Evolutionary conservation across 2,797 vertebrate genomes (phyloP), one percentile per base, ranked within the genome.

Genomic region (Prunella strophiata): DNA sequence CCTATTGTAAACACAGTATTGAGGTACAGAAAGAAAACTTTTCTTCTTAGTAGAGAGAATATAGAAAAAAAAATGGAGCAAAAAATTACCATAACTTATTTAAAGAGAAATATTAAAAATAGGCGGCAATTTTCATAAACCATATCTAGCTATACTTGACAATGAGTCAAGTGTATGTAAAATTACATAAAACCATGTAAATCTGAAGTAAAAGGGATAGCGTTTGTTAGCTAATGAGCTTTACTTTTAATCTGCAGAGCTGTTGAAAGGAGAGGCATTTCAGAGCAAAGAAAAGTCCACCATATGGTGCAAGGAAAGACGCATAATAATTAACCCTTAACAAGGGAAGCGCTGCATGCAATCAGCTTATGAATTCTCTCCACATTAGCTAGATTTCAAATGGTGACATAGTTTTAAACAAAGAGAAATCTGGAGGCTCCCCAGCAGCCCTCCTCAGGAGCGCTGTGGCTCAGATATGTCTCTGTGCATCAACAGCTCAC

Each of bases 281-380:
- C 65, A 93, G 42, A 88, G 82, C 45, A 95, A 89, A 92, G 43
- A 83, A 55, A 94, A 94, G 89, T 89, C 91, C 70, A 91, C 88
- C 87, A 94, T 92, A 95, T 88, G 85, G 88, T 92, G 70, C 66
- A 95, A 93, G 57, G 61, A 89, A 88, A 94, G 72, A 62, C 0
- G 55, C 68, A 77, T 82, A 92, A 92, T 89, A 93, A 95, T 94
- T 94, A 96, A 94, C 91, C 89, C 79, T 88, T 95, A 93, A 94
- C 85, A 93, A 93, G 82, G 58, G 62, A 94, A 95, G 38, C 42
- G 5, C 85, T 58, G 70, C 43, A 1, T 54, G 73, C 61, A 71
- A 68, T 42, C 7, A 3, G 70, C 63, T 94, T 88, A 78, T 78
- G 65, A 96, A 91, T 89, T 95, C 70, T 65, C 70, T 88, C 48